These are phyloP conservation scores for Natator depressus DNA, from an alignment of 2,113 vertebrate genomes.

Conservation along the genomic window DNA sequence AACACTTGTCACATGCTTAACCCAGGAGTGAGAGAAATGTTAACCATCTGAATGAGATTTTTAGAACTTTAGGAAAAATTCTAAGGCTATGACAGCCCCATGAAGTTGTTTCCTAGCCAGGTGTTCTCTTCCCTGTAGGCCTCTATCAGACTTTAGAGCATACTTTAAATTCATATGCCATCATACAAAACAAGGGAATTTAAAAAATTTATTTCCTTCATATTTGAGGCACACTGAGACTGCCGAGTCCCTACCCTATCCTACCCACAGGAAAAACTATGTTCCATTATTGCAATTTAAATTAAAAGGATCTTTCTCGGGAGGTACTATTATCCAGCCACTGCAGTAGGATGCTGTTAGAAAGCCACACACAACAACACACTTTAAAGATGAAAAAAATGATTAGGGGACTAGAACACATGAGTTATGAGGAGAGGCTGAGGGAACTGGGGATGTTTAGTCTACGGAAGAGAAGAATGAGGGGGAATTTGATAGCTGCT, in stretches of 20 bases:
- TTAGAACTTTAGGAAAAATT: neutral
- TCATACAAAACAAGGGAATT: neutral
- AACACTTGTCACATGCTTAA: neutral
- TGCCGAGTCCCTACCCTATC: neutral
- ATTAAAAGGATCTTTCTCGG: neutral
- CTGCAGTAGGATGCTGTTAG: rapidly evolving
- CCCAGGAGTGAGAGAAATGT: neutral
- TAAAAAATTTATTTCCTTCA: neutral
- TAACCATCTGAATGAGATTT: neutral
- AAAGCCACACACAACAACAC: neutral
- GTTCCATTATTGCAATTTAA: neutral
- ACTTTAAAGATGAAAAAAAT: neutral
- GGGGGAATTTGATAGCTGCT: no score
- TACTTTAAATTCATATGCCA: neutral
- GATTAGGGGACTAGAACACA: no score
- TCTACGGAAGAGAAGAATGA: no score
- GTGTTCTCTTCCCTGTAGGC: neutral
- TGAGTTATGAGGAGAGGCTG: no score
- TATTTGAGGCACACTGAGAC: neutral
- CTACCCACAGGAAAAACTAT: rapidly evolving
- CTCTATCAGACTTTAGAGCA: neutral
- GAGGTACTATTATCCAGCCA: neutral
- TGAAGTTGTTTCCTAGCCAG: neutral
- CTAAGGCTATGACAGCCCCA: rapidly evolving
- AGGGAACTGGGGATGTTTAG: no score